Evolutionary conservation across 2,797 vertebrate species (phyloP).

Genomic region (Enteromius paludinosus): DNA sequence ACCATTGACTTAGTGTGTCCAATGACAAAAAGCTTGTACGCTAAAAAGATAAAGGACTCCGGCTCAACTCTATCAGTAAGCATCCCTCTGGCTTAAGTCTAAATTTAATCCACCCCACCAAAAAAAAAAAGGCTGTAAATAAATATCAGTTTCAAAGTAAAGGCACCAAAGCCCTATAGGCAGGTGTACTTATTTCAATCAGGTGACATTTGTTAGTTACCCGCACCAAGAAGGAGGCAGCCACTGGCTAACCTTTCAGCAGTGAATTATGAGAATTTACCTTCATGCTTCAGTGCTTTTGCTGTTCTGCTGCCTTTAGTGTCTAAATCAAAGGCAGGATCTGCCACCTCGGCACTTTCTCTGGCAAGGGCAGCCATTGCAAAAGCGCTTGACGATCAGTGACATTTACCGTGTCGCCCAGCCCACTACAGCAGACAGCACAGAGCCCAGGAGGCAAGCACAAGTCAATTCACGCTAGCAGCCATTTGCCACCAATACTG

Average conservation of each 20-base stretch:
- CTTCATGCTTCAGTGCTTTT: conserved; percentile 89
- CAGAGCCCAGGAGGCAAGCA: conserved; percentile 61
- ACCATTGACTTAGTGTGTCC: conserved; percentile 37
- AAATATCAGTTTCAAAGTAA: conserved; percentile 74
- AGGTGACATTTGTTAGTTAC: conserved; percentile 88
- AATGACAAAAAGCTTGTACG: conserved; percentile 44
- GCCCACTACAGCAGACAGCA: conserved; percentile 61
- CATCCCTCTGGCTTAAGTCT: conserved; percentile 58
- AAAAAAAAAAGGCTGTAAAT: conserved; percentile 55
- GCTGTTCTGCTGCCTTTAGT: conserved; percentile 85
- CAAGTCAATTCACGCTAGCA: conserved; percentile 60
- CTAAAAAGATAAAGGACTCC: conserved; percentile 49
- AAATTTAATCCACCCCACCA: conserved; percentile 62
- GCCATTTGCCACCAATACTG: conserved; percentile 57
- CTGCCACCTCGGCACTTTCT: conserved; percentile 91
- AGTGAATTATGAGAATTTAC: conserved; percentile 98
- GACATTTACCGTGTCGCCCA: conserved; percentile 78
- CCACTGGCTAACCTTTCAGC: conserved; percentile 88
- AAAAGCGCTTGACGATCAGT: conserved; percentile 73
- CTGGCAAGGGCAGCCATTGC: conserved; percentile 82
- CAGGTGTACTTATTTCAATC: conserved; percentile 84
- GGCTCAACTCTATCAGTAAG: conserved; percentile 42
- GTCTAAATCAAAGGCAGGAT: conserved; percentile 94
- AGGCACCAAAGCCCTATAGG: conserved; percentile 72
- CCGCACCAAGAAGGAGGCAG: conserved; percentile 82